Evolutionary conservation across 2,797 vertebrate genomes (phyloP), one percentile per base, ranked within the genome.

Genomic region (Enteromius radiatus): DNA sequence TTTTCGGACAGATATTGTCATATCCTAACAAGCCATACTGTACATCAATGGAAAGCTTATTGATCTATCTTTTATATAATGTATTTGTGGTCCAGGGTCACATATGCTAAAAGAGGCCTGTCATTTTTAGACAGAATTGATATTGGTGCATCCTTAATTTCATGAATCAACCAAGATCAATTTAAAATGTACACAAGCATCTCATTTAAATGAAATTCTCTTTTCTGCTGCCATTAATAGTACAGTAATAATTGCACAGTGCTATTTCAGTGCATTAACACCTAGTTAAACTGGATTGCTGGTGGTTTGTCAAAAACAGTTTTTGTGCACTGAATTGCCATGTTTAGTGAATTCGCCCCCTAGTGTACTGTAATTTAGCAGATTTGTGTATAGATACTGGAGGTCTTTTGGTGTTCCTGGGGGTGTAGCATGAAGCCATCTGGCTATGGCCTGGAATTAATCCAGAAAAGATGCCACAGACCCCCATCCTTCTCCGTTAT

Each of bases 351-450:
- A 52, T 68, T 79, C 3, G 21, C 63, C 77, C 77, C 31, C 56
- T 76, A 52, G 77, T 85, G 85, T 59, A 68, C 21, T 86, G 83
- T 82, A 74, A 87, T 86, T 84, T 85, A 85, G 79, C 81, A 85
- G 77, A 86, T 86, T 85, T 85, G 81, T 85, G 61, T 77, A 82
- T 69, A 64, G 77, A 75, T 76, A 68, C 75, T 91, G 91, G 92
- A 90, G 91, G 86, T 91, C 91, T 90, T 88, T 90, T 91, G 91
- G 92, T 93, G 93, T 93, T 89, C 89, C 92, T 93, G 87, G 88
- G 91, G 92, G 89, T 90, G 85, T 90, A 92, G 91, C 92, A 92
- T 90, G 89, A 88, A 88, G 91, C 94, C 94, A 95, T 95, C 94
- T 95, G 94, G 90, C 90, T 88, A 86, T 76, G 83, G 89, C 88